Evolutionary conservation across 2,888 invertebrate genomes (phyloP).

Genomic region (Galerucella nymphaeae): DNA sequence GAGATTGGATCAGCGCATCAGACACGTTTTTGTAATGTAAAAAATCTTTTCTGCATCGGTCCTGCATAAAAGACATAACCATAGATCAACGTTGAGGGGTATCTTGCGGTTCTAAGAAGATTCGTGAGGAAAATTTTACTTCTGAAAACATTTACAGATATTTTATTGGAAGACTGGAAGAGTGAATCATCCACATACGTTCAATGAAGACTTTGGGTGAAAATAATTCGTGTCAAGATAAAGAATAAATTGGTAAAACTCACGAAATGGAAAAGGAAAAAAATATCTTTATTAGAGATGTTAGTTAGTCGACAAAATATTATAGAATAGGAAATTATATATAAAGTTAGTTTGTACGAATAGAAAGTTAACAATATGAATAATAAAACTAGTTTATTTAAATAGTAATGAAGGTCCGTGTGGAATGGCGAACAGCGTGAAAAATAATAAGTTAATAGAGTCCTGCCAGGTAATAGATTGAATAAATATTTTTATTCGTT

Average conservation of each 20-base stretch:
- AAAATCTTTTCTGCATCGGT: background rate
- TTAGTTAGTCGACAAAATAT: background rate
- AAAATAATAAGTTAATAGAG: background rate
- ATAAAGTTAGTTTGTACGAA: background rate
- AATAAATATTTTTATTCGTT: no score
- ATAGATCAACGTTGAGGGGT: conserved; percentile 27
- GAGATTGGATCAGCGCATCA: no score
- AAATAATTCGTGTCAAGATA: conserved; percentile 20
- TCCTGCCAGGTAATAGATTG: background rate
- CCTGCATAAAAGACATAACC: conserved; percentile 22
- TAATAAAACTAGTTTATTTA: background rate
- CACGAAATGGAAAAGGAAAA: conserved; percentile 2
- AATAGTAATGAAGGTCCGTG: background rate
- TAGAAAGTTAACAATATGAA: background rate
- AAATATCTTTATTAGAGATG: conserved; percentile 14
- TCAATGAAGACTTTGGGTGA: conserved; percentile 20
- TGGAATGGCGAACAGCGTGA: background rate
- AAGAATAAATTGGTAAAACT: conserved; percentile 8
- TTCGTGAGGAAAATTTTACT: conserved; percentile 36
- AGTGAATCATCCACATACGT: conserved; percentile 30
- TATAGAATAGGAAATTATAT: background rate
- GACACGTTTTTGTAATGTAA: background rate
- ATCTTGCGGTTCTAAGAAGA: conserved; percentile 24
- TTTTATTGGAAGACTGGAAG: conserved; percentile 32
- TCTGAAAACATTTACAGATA: conserved; percentile 33